Percentiles rank a stretch among this genome's conserved stretches.
Evolutionary conservation across 30 jellyfish, hydroid and myxozoan species (phyloP).

Genomic region (Aurelia sp.): DNA sequence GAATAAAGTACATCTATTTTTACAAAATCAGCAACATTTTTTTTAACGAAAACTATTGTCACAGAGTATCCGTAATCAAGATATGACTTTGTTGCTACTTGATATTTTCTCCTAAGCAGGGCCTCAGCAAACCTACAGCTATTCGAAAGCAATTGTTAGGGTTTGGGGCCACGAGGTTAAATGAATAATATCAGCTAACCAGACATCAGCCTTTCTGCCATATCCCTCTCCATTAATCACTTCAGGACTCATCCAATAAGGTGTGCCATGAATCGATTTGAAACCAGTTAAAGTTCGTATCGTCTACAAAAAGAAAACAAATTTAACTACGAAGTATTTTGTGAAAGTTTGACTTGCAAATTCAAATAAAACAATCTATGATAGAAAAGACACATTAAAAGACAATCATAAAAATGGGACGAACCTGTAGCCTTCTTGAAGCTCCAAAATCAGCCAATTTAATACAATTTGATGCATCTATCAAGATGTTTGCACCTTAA

Average conservation of each 20-base stretch:
- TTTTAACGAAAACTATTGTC: too few species aligned
- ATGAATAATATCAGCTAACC: constrained; percentile 44
- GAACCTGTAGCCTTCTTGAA: constrained; percentile 83
- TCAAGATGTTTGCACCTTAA: constrained; percentile 88
- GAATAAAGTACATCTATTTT: too few species aligned
- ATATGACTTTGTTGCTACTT: too few species aligned
- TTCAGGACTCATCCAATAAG: constrained; percentile 98
- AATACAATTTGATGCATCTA: constrained; percentile 72
- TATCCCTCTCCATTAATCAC: constrained; percentile 95
- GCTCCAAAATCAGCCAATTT: constrained; percentile 94
- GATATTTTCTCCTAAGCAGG: too few species aligned
- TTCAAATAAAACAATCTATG: not conserved
- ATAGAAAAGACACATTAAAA: not conserved
- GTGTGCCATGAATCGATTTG: constrained; percentile 96
- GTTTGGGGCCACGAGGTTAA: too few species aligned
- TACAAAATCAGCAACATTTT: too few species aligned
- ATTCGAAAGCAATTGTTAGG: too few species aligned
- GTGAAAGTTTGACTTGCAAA: not conserved
- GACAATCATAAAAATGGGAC: not conserved
- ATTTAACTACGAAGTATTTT: too few species aligned
- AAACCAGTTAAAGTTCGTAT: constrained; percentile 89
- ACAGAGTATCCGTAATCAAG: too few species aligned
- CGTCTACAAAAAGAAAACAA: constrained; percentile 51
- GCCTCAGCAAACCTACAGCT: too few species aligned
- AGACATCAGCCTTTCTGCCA: constrained; percentile 93